Base-by-base conservation (phyloP, 2,113 vertebrate species). In the Peromyscus polionotus region DNA sequence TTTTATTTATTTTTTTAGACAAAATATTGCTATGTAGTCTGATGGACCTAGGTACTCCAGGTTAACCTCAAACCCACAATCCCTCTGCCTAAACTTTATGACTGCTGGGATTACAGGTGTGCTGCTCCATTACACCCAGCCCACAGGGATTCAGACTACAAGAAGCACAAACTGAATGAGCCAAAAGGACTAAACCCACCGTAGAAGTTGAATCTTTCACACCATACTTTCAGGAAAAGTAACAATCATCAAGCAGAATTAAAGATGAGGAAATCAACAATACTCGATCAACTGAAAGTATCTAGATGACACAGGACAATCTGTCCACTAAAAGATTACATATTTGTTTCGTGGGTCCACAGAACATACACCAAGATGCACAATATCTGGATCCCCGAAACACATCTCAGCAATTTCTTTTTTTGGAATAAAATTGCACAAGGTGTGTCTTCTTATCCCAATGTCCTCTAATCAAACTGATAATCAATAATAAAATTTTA, bases 401-500 rank as follows among this genome's bases (percentile, higher is more conserved):
- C n/a, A 89, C 59, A 86, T 45, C 48, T 92, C 42, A 61, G 93
- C 13, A 95, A 79, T 83, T 87, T 6, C 19, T 75, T 42, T 90
- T 2, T 39, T 42, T 45, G 72, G 72, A 93, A 33, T 20, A 45
- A 84, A 68, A 61, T 80, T 80, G 86, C 51, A 90, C 11, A 54
- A 63, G 59, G 12, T 88, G 75, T 91, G 84, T 77, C 67, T 26
- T 94, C 67, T 84, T 57, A 91, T 85, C 39, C 68, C 57, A 84
- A 14, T 54, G 36, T n/a, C 84, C 72, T 73, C 68, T n/a, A n/a
- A 72, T 72, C 57, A 73, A 61, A 91, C 33, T 75, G 65, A 76
- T 90, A 95, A 81, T 81, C 26, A 85, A 12, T 65, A 87, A 95
- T 51, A 67, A 13, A 92, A 94, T 81, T 61, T 33, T 87, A 48